phyloP scores from a whole-genome alignment of 1,140 invertebrate genomes.

The Solenopsis invicta region DNA sequence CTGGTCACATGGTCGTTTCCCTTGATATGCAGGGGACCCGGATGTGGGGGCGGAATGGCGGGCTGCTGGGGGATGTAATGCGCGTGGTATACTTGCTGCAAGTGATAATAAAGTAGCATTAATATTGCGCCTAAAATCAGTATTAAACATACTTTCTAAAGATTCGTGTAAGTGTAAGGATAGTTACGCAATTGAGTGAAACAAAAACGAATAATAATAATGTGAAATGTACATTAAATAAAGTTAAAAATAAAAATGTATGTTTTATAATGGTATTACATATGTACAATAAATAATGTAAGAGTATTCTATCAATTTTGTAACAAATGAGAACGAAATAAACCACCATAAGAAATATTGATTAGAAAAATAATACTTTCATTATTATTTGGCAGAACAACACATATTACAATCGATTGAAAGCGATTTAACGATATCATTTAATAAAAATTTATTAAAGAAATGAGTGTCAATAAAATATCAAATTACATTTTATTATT shows the following conservation, averaged over 20 bases:
- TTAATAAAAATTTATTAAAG: not conserved
- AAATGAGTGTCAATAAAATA: not conserved
- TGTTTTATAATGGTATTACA: not conserved
- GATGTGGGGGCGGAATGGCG: conserved; percentile 28
- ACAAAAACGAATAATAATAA: not conserved
- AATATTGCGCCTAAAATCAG: not conserved
- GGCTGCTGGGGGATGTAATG: conserved; percentile 11
- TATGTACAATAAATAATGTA: not conserved
- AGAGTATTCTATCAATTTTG: not conserved
- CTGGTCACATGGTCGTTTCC: conserved; percentile 63
- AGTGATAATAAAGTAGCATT: conserved; percentile 5
- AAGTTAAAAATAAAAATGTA: not conserved
- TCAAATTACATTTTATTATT: conserved; percentile 8
- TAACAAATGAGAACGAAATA: not conserved
- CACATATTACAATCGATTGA: not conserved
- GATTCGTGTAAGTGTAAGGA: not conserved
- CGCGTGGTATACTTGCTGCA: conserved; percentile 9
- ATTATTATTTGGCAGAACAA: not conserved
- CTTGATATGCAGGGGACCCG: conserved; percentile 17
- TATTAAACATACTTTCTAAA: not conserved
- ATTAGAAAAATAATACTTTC: not conserved
- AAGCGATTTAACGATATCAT: not conserved
- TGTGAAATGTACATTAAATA: not conserved
- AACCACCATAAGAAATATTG: not conserved
- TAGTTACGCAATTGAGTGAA: not conserved